Base-by-base conservation (phyloP, 2,888 invertebrate species). In the Elegia similella region DNA sequence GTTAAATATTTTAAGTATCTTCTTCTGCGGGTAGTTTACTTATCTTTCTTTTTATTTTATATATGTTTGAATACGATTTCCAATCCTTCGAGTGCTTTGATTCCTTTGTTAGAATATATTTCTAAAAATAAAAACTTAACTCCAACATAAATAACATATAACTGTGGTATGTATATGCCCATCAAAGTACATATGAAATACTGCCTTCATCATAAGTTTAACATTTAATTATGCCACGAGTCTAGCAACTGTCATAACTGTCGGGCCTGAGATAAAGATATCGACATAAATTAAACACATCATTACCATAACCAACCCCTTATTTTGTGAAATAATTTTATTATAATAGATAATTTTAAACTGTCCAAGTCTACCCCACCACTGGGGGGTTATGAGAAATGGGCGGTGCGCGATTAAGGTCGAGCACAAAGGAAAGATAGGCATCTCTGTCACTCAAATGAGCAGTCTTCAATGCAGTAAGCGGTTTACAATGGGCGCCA, bases 291-390 rank as follows among this genome's bases (percentile, higher is more conserved):
- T 88, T 85, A 86, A 88, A 86, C 84, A 85, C 84, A 86, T 88
- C 84, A 88, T 91, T 88, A 88, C 79, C 84, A 85, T 84, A 88
- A 84, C 85, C 88, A 88, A 90, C 88, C 90, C 88, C 89, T 89
- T 89, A 90, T 88, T 89, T 88, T 77, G 78, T 78, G 76, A 88
- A 90, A 90, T 89, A 87, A 90, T 90, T 90, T 90, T 89, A 89
- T 89, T 88, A 88, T 88, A 90, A 90, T 88, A 87, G 89, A 89
- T 89, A 90, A 90, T 88, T 91, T 90, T 87, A 90, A 90, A 89
- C 88, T 88, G 88, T 77, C 88, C 85, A 84, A 86, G 80, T 84
- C 83, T 78, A 75, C 88, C 88, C 89, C 88, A 84, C 88, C 81
- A 85, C 76, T 69, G 68, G 68, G 77, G 78, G 79, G 78, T 79